phyloP scores from a whole-genome alignment of 2,113 vertebrate species.

The Ranitomeya variabilis region DNA sequence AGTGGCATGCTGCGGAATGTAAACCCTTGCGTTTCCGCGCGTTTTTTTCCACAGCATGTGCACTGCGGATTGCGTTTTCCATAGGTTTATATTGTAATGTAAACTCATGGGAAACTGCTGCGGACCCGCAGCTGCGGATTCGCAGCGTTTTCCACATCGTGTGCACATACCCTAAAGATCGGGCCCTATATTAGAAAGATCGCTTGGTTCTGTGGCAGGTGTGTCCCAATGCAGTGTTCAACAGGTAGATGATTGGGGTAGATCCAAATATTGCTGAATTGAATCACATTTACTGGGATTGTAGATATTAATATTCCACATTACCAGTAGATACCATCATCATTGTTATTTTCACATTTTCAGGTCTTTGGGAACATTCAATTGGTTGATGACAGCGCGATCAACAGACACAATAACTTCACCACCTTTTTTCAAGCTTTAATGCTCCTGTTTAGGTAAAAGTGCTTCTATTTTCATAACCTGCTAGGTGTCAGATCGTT shows the following conservation, averaged over 20 bases:
- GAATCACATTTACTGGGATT: not conserved
- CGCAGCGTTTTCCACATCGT: no score
- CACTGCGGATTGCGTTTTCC: no score
- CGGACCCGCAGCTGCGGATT: no score
- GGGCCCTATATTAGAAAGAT: not conserved
- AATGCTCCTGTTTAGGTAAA: constrained; percentile 94
- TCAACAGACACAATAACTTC: constrained; percentile 96
- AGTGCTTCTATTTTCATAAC: not conserved
- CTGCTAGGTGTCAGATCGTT: no score
- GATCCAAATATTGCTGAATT: no score
- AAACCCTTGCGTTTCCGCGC: no score
- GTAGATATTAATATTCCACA: not conserved
- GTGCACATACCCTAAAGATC: no score
- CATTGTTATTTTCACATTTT: constrained; percentile 3
- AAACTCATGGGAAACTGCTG: no score
- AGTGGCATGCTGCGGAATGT: no score
- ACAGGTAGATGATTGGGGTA: no score
- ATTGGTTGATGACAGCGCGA: constrained; percentile 85
- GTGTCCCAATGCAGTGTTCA: not conserved
- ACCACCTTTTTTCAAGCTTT: constrained; percentile 92
- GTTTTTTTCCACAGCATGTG: no score
- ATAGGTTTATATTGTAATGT: no score
- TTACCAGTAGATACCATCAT: not conserved
- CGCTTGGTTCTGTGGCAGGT: not conserved
- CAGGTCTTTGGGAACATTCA: constrained; percentile 98